These are phyloP conservation scores for Dastarcus helophoroides DNA, from an alignment of 2,888 invertebrate genomes.

Conservation along the genomic window DNA sequence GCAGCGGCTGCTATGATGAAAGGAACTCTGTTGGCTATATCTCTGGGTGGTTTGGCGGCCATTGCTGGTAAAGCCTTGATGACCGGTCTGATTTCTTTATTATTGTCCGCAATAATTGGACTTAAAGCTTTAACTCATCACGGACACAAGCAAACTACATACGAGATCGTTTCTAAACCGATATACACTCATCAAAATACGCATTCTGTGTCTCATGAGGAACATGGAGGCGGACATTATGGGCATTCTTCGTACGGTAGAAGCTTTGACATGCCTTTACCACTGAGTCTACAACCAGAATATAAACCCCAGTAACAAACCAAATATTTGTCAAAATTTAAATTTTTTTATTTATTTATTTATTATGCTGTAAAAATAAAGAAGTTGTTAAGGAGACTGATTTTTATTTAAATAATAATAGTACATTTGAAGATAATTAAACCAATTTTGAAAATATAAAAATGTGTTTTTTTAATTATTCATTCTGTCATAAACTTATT, in stretches of 20 bases:
- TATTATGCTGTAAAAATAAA: conserved; percentile 5
- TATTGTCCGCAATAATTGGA: conserved; percentile 65
- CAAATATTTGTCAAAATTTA: conserved; percentile 11
- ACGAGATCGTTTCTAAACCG: conserved; percentile 75
- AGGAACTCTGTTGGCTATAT: conserved; percentile 53
- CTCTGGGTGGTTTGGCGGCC: conserved; percentile 57
- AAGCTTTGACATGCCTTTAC: conserved; percentile 37
- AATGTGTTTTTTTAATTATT: too few species aligned
- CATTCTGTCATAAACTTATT: too few species aligned
- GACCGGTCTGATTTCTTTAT: conserved; percentile 69
- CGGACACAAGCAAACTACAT: conserved; percentile 61
- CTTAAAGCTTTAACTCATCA: conserved; percentile 57
- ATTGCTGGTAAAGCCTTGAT: conserved; percentile 75
- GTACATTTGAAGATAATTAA: too few species aligned
- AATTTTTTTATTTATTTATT: conserved; percentile 7
- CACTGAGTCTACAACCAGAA: conserved; percentile 36
- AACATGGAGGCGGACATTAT: conserved; percentile 39
- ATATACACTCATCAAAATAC: conserved; percentile 60
- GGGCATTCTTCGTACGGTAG: conserved; percentile 44
- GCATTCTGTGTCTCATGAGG: conserved; percentile 55
- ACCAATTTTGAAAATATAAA: too few species aligned
- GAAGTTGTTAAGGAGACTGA: too few species aligned
- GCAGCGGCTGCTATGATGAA: conserved; percentile 42
- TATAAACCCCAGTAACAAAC: conserved; percentile 43
- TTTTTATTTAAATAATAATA: too few species aligned